Evolutionary conservation across 2,888 invertebrate species (phyloP), one percentile per base, ranked within the genome.

Genomic region (Nomada fabriciana): DNA sequence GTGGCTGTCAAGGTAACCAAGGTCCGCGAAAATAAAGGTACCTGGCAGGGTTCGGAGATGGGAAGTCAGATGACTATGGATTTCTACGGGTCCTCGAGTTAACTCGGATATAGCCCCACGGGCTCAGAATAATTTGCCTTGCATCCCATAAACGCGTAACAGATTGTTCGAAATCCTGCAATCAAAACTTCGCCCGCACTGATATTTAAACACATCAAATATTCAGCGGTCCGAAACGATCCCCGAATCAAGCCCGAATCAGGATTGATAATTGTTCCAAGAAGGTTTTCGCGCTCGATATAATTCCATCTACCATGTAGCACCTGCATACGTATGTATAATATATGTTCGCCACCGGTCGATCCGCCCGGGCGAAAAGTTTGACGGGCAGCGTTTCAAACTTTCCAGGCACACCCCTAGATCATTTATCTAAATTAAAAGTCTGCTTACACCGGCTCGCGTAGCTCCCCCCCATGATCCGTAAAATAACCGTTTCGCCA

Each of bases 351-450:
- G n/a, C 18, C 29, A 20, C 29, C n/a, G 55, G 43, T 57, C 82
- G 78, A 78, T 69, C 64, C 60, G 60, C 57, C 65, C 43, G 36
- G 64, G 20, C 59, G 78, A 20, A 29, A 86, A 80, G 80, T 83
- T 83, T 1, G 60, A 11, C 71, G 68, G 36, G 23, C 61, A 84
- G 69, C 55, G 75, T 71, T 50, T 55, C 59, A 53, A 75, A 80
- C 60, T 84, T 84, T 61, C 50, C 15, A 36, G 20, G 15, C 20
- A 36, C 29, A 5, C 11, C 5, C 20, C 50, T 4, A 70, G 85
- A 72, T 69, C 61, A 80, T 73, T 76, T 72, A 72, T 80, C 85
- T 80, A 76, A 84, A 84, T 84, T 80, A 76, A 76, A 80, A 69
- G 57, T 63, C 67, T 55, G 29, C 25, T 47, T 60, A 52, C 11